Evolutionary conservation across 30 jellyfish, hydroid and myxozoan genomes (phyloP), one percentile per base, ranked within the genome.

Genomic region (Aurelia aurita): DNA sequence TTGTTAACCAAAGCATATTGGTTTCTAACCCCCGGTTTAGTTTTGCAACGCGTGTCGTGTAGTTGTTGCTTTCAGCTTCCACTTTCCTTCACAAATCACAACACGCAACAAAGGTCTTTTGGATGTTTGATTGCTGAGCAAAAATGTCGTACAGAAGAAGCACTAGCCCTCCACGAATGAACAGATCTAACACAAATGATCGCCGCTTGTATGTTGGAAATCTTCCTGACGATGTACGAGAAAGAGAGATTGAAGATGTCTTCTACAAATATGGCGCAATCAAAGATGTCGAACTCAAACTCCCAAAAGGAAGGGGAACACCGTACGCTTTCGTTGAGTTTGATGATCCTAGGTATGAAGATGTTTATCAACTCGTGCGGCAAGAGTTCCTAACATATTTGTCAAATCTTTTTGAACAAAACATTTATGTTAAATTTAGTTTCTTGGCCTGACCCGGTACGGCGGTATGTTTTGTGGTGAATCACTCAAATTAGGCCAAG

Each of bases 141-240:
- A 51, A 47, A 46, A 81, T 81, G 91, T 81, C 91, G 19, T 67
- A 81, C 69, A 58, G 63, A 19, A 60, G 80, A 55, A 67, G 85
- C 19, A 79, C 69, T 8, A 76, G 57, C 34, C 87, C 73, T 29
- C 86, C 96, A 27, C 90, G 93, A 0, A 79, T 93, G 90, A 86
- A 77, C 82, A 84, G 89, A 22, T 70, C 98, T 2, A 93, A 96
- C 53, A 54, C 80, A 19, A 88, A 84, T 49, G 95, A 87, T 3
- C 72, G 98, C 34, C 95, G 99, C 9, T 69, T 95, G 22, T 95
- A 89, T 74, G 97, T 95, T 69, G 99, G 99, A 27, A 95, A 95
- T 60, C 85, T 95, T 53, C 99, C 99, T 6, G 96, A 90, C 32
- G 97, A 91, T 76, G 80, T 95, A 22, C 79, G 96, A 21, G 46